Base-by-base conservation (phyloP, 2,888 invertebrate species). In the Ligdia adustata region DNA sequence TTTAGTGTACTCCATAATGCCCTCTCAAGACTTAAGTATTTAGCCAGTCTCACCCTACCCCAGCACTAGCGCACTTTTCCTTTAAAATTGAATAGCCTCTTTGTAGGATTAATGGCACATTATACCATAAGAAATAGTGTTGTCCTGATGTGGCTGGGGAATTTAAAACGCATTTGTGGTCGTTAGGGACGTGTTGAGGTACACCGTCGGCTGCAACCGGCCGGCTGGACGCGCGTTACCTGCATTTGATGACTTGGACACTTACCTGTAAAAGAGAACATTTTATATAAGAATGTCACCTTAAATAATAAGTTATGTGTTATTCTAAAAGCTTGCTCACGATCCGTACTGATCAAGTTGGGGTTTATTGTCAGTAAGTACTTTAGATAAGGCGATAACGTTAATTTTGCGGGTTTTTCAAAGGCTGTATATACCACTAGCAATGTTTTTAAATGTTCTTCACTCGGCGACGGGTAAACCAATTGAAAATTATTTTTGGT, bases 131-230 rank as follows among this genome's bases (percentile, higher is more conserved):
- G 48, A 38, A 49, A 49, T 48, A 47, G 38, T 31, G 28, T 14
- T 64, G 69, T 64, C 51, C 46, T 32, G 37, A 34, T 31, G 45
- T 52, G 43, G 51, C 26, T 14, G 33, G 70, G 55, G 72, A 72
- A 82, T 83, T 84, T 81, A 81, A 82, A 84, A 79, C 64, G 68
- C 81, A 82, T 82, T 75, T 69, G 69, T 44, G 57, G 77, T 82
- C 85, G 82, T 84, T 84, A 82, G 61, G 62, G 62, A 46, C 55
- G 74, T 26, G n/a, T 9, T 9, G 28, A 60, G 54, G 26, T 16
- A 48, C 53, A 60, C 27, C 12, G 33, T 45, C 51, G 51, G 41
- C 56, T 60, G 57, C 60, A 65, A n/a, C n/a, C n/a, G n/a, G n/a
- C n/a, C n/a, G n/a, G n/a, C 64, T 68, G 61, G 60, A 57, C 52